Evolutionary conservation across 2,113 vertebrate species (phyloP).

Genomic region (Leptocoma aspasia): DNA sequence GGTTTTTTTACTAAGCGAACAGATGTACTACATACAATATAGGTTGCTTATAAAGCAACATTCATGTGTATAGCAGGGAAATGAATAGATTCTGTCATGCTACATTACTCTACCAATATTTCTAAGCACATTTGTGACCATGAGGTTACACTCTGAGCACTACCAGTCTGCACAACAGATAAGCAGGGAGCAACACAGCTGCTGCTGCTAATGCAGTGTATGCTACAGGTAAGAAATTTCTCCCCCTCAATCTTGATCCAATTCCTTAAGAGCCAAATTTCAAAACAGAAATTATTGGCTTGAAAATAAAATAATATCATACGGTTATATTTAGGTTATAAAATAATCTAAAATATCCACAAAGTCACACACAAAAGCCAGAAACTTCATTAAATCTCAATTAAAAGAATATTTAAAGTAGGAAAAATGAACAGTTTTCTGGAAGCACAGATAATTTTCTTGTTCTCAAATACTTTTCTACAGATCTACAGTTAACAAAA

Average conservation of each 20-base stretch:
- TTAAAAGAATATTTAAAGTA: neutral
- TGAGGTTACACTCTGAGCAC: neutral
- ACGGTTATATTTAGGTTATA: neutral
- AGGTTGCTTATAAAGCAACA: neutral
- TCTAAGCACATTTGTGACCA: neutral
- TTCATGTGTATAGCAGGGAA: neutral
- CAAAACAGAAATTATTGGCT: neutral
- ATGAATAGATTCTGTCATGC: neutral
- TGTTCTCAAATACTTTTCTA: neutral
- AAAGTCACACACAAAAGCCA: neutral
- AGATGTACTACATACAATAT: neutral
- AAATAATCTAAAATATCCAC: neutral
- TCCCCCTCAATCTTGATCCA: neutral
- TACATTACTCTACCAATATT: neutral
- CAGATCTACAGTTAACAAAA: neutral
- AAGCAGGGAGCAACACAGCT: neutral
- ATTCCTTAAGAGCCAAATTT: neutral
- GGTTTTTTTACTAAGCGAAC: neutral
- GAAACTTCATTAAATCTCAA: neutral
- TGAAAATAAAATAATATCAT: neutral
- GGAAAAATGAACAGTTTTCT: neutral
- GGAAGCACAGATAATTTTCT: neutral
- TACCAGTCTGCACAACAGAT: neutral
- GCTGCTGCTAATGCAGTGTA: rapidly evolving
- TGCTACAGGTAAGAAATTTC: rapidly evolving